These are phyloP conservation scores for Holocentrus rufus DNA, from an alignment of 2,797 vertebrate species.

Conservation along the genomic window DNA sequence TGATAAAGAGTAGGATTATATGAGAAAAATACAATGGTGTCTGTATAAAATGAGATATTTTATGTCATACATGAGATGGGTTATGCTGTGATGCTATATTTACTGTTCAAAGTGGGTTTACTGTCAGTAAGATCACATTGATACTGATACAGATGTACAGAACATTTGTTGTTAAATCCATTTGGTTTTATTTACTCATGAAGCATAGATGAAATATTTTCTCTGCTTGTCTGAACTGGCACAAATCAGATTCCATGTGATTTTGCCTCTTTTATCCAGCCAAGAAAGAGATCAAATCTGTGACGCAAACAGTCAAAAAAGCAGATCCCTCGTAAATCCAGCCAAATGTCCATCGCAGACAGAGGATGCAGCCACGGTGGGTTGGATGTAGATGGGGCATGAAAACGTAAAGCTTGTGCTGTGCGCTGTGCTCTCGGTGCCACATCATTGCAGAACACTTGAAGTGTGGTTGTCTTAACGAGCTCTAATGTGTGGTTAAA, in stretches of 20 bases:
- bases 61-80: background rate
- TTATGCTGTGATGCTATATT: background rate
- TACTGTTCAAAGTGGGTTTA: background rate
- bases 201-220: no score
- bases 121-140: background rate
- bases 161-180: background rate
- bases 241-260: no score
- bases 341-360: no score
- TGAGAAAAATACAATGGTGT: background rate
- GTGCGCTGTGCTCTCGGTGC: background rate
- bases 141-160: background rate
- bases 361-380: no score
- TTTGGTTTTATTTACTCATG: background rate
- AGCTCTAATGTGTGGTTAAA: no score
- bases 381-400: background rate
- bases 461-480: background rate
- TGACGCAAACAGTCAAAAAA: no score
- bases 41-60: background rate
- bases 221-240: no score
- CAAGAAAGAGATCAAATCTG: no score
- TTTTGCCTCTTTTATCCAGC: no score
- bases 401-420: background rate
- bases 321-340: no score
- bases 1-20: conserved; percentile 11
- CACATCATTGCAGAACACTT: background rate